A percentile compares a stretch with the other conserved stretches of the same genome.
These are phyloP conservation scores for Ciona savignyi DNA, from an alignment of 23 tunicate genomes.

Conservation along the genomic window DNA sequence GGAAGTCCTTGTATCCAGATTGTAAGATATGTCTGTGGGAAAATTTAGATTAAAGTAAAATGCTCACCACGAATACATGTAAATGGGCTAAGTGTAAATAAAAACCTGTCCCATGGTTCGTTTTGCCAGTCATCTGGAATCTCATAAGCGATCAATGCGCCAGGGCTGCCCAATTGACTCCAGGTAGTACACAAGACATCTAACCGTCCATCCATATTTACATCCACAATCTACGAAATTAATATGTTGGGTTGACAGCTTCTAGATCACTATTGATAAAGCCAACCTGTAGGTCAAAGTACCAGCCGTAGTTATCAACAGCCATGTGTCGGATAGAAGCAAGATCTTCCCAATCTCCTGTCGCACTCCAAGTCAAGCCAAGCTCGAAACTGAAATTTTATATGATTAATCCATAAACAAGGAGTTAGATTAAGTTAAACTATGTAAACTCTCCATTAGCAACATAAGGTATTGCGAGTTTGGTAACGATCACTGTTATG, in stretches of 20 bases:
- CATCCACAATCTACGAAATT: constrained; percentile 56
- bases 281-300: constrained; percentile 71
- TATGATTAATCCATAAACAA: no score
- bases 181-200: constrained; percentile 87
- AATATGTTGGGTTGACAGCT: no score
- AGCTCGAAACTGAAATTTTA: constrained; percentile 27
- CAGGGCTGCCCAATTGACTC: constrained; percentile 71
- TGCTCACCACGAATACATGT: not conserved
- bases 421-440: no score
- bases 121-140: constrained; percentile 81
- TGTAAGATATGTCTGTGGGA: constrained; percentile 33
- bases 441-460: no score
- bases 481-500: no score
- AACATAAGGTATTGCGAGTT: no score
- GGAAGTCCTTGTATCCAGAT: constrained; percentile 32
- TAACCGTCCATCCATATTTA: constrained; percentile 62
- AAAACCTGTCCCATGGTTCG: constrained; percentile 48
- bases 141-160: constrained; percentile 76
- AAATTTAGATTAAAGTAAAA: not conserved
- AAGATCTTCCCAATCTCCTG: constrained; percentile 60
- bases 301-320: constrained; percentile 82
- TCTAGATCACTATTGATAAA: not conserved
- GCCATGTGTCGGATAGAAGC: constrained; percentile 52
- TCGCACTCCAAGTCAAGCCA: constrained; percentile 74
- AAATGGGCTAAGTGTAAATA: not conserved